phyloP scores from a whole-genome alignment of 2,797 vertebrate species.

The Perodicticus potto region DNA sequence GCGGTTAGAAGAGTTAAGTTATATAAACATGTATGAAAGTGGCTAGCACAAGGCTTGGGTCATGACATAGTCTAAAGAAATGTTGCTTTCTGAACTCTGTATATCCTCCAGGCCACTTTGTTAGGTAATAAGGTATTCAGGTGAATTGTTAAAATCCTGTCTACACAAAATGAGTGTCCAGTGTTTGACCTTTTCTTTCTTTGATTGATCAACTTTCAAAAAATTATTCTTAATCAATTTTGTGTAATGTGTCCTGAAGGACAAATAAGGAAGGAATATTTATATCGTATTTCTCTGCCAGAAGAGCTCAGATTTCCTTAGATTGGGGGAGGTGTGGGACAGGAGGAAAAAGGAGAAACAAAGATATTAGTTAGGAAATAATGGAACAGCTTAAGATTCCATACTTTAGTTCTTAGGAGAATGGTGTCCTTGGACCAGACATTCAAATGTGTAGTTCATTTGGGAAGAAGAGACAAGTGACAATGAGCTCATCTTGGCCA shows the following conservation, averaged over 20 bases:
- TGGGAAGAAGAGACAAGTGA: neutral
- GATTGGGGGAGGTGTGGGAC: neutral
- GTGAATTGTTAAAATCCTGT: neutral
- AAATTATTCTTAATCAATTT: neutral
- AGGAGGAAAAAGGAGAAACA: neutral
- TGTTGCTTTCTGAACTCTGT: neutral
- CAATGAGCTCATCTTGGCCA: neutral
- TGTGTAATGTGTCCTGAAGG: neutral
- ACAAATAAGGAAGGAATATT: neutral
- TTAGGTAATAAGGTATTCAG: neutral
- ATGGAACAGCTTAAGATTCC: neutral
- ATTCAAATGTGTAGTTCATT: fast-evolving
- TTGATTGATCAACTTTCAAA: neutral
- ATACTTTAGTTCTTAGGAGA: neutral
- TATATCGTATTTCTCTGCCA: neutral
- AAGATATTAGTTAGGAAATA: neutral
- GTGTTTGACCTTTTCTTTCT: neutral
- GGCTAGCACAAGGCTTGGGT: neutral
- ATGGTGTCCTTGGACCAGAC: neutral
- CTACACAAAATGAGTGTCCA: neutral
- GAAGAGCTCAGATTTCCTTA: neutral
- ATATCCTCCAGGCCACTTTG: neutral
- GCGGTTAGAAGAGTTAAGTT: neutral
- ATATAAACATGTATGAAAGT: neutral
- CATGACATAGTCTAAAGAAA: neutral